phyloP scores from a whole-genome alignment of 2,797 vertebrate genomes.

The Enteromius argenteus region DNA sequence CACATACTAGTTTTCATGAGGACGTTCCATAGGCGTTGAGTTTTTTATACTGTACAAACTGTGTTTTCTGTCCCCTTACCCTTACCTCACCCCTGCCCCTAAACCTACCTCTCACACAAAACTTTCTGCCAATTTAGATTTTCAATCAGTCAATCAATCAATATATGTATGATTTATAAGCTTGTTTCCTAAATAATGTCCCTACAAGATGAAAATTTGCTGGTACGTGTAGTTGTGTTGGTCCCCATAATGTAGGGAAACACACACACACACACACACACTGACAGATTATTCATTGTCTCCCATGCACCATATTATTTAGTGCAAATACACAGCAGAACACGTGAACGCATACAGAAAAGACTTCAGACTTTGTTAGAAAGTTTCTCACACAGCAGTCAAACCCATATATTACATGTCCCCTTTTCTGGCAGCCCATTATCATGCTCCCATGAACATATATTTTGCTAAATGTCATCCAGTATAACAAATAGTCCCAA shows the following conservation, averaged over 20 bases:
- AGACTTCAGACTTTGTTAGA: neutral
- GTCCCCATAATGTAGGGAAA: neutral
- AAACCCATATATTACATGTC: neutral
- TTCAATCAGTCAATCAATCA: neutral
- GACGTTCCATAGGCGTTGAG: neutral
- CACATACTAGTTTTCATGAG: too few species aligned
- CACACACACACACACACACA: neutral
- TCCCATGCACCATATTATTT: neutral
- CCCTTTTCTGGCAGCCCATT: neutral
- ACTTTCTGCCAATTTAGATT: neutral
- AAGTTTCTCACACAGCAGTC: neutral
- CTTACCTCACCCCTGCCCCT: too few species aligned
- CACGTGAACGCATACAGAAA: neutral
- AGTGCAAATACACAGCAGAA: neutral
- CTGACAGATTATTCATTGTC: neutral
- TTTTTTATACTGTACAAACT: neutral
- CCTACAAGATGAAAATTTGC: neutral
- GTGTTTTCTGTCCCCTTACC: too few species aligned
- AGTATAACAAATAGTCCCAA: neutral
- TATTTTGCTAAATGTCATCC: conserved; percentile 11
- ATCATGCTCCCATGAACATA: neutral
- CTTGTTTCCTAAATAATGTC: neutral
- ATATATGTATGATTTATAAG: neutral
- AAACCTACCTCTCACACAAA: too few species aligned
- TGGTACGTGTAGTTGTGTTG: neutral